Evolutionary conservation across 2,797 vertebrate genomes (phyloP), one percentile per base, ranked within the genome.

Genomic region (Triplophysa yarkandensis): DNA sequence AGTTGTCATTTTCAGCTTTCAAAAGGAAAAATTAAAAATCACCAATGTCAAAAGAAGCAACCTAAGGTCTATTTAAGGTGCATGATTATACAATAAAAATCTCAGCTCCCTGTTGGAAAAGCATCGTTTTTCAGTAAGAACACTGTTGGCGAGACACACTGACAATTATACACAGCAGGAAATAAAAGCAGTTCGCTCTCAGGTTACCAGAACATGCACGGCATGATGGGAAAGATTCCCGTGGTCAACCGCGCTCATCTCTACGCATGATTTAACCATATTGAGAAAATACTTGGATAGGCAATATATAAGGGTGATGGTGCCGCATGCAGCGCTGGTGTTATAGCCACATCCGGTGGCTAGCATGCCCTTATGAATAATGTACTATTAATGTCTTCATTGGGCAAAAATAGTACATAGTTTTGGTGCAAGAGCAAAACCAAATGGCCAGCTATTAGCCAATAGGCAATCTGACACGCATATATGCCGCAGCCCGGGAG

Each of bases 131-230:
- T 79, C 63, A 78, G 58, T 84, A 77, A 77, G 67, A 69, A 83
- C 64, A 75, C 32, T 65, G 71, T 71, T 28, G 69, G 64, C 74
- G 27, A 70, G 27, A 72, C 58, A 72, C 58, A 58, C 63, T 66
- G 28, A 57, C 75, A 27, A 21, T 57, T 32, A 68, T 50, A 78
- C 74, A 64, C 46, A 70, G 74, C 41, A 64, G 72, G 71, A 70
- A 80, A 70, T 71, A 36, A 57, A 76, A 79, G 71, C 28, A 71
- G 50, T 63, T 73, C 41, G 60, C 34, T 39, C 68, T 61, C 55
- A 71, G 39, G 48, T 50, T 41, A 71, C 62, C 50, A 71, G 68
- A 76, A 65, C 82, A 82, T 83, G 83, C 80, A 76, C 61, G 74
- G 55, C 48, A 71, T 55, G 43, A 68, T 64, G 70, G 11, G 65